phyloP scores from a whole-genome alignment of 2,113 vertebrate species.

The Elephas maximus region DNA sequence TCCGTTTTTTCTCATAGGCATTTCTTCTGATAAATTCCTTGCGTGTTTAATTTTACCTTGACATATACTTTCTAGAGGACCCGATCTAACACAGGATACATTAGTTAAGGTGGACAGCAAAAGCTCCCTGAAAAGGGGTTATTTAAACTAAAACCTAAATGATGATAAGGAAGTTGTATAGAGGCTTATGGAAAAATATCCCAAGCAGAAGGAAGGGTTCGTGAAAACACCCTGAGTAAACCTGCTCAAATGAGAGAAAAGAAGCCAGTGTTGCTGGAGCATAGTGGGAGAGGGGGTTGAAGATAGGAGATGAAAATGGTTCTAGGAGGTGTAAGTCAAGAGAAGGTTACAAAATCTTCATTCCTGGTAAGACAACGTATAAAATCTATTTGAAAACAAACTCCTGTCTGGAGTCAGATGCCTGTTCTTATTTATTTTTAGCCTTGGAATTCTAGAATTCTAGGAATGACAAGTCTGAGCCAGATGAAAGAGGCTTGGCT shows the following conservation, averaged over 20 bases:
- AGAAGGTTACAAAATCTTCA: neutral
- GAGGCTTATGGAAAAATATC: neutral
- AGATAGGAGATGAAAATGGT: neutral
- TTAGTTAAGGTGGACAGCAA: neutral
- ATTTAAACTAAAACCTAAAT: neutral
- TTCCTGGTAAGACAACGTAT: neutral
- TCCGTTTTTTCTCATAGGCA: neutral
- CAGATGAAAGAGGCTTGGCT: neutral
- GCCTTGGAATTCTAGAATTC: neutral
- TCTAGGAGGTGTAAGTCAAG: no score
- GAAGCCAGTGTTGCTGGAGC: neutral
- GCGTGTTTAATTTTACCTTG: neutral
- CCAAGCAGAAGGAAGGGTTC: neutral
- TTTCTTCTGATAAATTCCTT: neutral
- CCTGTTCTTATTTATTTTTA: neutral
- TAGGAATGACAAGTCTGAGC: neutral
- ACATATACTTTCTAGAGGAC: neutral
- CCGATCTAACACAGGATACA: neutral
- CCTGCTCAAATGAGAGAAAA: neutral
- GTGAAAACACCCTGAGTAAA: neutral
- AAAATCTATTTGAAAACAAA: neutral
- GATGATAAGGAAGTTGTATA: neutral
- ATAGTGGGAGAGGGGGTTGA: accelerated
- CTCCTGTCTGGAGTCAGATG: neutral
- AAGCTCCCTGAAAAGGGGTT: neutral